Conservation (phyloP, 1,140 invertebrate genomes). For the Potamilus streckersoni region DNA sequence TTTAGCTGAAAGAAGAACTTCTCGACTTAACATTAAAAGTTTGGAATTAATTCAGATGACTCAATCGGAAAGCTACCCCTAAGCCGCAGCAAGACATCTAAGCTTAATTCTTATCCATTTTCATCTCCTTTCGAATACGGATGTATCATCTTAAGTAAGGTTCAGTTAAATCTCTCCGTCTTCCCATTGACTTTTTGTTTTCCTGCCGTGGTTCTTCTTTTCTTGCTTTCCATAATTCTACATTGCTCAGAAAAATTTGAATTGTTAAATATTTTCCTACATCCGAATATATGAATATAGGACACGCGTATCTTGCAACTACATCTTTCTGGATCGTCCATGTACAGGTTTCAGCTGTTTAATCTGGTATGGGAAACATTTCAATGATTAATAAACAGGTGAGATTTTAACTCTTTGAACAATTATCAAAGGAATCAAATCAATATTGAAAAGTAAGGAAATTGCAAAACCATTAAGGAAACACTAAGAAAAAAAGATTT, state of each 20-base stretch:
- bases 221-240: slow-evolving; percentile 11
- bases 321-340: neutral
- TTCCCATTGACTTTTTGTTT: slow-evolving; percentile 25
- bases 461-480: too few species aligned
- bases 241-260: slow-evolving; percentile 18
- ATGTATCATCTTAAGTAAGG: neutral
- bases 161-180: slow-evolving; percentile 6
- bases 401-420: too few species aligned
- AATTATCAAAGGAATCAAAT: too few species aligned
- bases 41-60: neutral
- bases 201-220: slow-evolving; percentile 21
- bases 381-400: neutral
- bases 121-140: neutral
- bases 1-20: too few species aligned
- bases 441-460: too few species aligned
- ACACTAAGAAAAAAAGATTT: too few species aligned
- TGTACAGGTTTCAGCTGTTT: neutral
- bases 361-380: neutral
- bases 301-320: slow-evolving; percentile 1
- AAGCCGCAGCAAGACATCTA: slow-evolving; percentile 9
- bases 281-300: neutral
- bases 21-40: too few species aligned
- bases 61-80: slow-evolving; percentile 15
- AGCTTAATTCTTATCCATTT: slow-evolving; percentile 18
- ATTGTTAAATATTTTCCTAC: neutral